Conservation (phyloP, 2,113 vertebrate genomes). For the Datnioides undecimradiatus region DNA sequence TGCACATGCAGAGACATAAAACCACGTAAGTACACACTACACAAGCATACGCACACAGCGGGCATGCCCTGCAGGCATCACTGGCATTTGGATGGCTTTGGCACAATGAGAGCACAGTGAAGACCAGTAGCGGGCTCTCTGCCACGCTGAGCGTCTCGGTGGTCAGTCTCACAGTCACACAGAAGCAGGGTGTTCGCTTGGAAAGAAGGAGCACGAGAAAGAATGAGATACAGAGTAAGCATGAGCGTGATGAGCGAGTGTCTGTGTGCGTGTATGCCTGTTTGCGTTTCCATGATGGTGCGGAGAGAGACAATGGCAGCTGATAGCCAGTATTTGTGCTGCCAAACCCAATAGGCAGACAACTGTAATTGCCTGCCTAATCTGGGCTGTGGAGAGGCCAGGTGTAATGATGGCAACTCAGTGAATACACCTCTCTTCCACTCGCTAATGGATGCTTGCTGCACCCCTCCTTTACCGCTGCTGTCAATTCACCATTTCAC, state of each 20-base stretch:
- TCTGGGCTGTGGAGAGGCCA: slow-evolving; percentile 62
- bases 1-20: slow-evolving; percentile 49
- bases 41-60: slow-evolving; percentile 54
- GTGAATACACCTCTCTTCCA: slow-evolving; percentile 48
- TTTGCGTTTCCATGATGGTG: slow-evolving; percentile 32
- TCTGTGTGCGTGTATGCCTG: slow-evolving; percentile 28
- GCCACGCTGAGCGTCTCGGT: slow-evolving; percentile 58
- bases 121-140: slow-evolving; percentile 56
- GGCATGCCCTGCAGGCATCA: slow-evolving; percentile 66
- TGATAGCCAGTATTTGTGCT: slow-evolving; percentile 54
- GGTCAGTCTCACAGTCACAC: slow-evolving; percentile 65
- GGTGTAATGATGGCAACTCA: slow-evolving; percentile 70
- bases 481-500: slow-evolving; percentile 54
- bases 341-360: slow-evolving; percentile 65
- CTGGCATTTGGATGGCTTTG: slow-evolving; percentile 71
- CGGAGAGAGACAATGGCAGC: slow-evolving; percentile 64
- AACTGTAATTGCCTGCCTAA: slow-evolving; percentile 70
- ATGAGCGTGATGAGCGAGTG: slow-evolving; percentile 4
- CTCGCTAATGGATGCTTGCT: slow-evolving; percentile 60
- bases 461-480: slow-evolving; percentile 25
- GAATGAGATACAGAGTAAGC: slow-evolving; percentile 24
- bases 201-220: slow-evolving; percentile 24
- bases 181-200: slow-evolving; percentile 49
- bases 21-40: slow-evolving; percentile 14
- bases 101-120: slow-evolving; percentile 65